These are phyloP conservation scores for Aleadryas rufinucha DNA, from an alignment of 2,113 vertebrate genomes.

Conservation along the genomic window DNA sequence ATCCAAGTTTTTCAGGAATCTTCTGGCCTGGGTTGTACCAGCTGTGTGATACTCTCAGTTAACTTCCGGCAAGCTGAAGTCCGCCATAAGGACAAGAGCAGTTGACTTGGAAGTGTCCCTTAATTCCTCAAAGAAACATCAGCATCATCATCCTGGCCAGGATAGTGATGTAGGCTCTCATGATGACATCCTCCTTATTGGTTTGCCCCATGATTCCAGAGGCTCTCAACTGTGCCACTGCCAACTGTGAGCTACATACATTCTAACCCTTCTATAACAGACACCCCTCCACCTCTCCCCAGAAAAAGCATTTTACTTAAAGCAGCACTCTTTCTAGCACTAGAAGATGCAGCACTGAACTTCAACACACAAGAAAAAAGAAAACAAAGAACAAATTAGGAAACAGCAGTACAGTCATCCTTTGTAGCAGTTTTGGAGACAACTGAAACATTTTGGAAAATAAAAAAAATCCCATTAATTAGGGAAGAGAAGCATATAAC, in stretches of 20 bases:
- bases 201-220: not conserved
- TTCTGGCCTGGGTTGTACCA: not conserved
- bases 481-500: not conserved
- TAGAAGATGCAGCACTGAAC: not conserved
- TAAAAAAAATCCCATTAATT: not conserved
- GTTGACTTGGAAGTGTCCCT: not conserved
- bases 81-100: not conserved
- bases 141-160: not conserved
- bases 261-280: not conserved
- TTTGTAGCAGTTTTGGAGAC: not conserved
- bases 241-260: not conserved
- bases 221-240: not conserved
- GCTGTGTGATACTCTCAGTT: not conserved
- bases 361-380: fast-evolving
- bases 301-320: not conserved
- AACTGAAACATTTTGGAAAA: not conserved
- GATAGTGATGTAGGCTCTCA: not conserved
- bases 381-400: not conserved
- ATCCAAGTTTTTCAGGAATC: not conserved
- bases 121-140: not conserved
- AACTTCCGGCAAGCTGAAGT: not conserved
- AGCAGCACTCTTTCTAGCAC: not conserved
- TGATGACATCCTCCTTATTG: not conserved
- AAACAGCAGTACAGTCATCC: not conserved
- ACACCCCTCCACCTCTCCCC: not conserved